Evolutionary conservation across 2,888 invertebrate genomes (phyloP), one percentile per base, ranked within the genome.

Genomic region (Latrodectus hesperus): DNA sequence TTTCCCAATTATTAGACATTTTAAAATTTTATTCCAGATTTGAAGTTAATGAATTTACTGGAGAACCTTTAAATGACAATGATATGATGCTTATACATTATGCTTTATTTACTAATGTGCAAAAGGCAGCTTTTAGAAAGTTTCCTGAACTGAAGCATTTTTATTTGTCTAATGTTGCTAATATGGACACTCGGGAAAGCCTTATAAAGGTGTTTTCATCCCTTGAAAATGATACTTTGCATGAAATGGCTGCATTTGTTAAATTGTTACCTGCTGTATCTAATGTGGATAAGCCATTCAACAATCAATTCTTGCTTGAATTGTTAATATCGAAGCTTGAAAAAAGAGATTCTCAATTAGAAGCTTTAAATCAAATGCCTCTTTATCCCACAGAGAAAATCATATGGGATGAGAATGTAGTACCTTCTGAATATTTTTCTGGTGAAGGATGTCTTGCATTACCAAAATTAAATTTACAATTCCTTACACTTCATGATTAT

Each of bases 341-440:
- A 92, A 94, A 96, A 67, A 94, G 97, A 76, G 95, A 96, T 60
- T 99, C 98, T 0, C 99, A 99, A 91, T 93, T 99, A 80, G 97
- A 99, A 91, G 96, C 97, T 82, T 93, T 99, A 14, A 99, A 99
- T 92, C 96, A 97, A 90, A 98, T 99, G 97, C 99, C 99, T 0
- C 93, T 99, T 0, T 99, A 99, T 92, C 99, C 99, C 0, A 99
- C 98, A 0, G 99, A 99, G 92, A 96, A 96, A 88, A 96, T 99
- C 4, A 98, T 99, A 90, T 99, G 99, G 99, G 98, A 99, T 92
- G 99, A 99, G 92, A 99, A 99, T 92, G 95, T 99, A 70, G 99
- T 99, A 0, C 99, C 99, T 0, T 96, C 98, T 0, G 98, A 99
- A 91, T 98, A 98, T 92, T 99, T 96, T 93, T 96, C 97, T 68